Evolutionary conservation across 2,113 vertebrate species (phyloP).

Genomic region (Gopherus evgoodei): DNA sequence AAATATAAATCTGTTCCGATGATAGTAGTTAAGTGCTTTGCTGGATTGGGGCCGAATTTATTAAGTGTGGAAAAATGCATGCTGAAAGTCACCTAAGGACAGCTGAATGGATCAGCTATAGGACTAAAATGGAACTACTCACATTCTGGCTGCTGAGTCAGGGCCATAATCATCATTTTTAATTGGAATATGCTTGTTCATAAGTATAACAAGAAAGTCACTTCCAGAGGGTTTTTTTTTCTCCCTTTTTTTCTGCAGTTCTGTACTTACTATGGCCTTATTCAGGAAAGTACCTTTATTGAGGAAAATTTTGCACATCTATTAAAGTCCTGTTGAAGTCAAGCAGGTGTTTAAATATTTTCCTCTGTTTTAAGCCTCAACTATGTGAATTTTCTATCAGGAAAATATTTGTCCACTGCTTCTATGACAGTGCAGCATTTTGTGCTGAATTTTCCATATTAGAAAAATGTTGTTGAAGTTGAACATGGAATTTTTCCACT

Average conservation of each 20-base stretch:
- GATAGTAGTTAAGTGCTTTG: neutral
- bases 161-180: neutral
- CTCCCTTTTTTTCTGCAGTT: neutral
- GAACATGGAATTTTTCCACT: neutral
- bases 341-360: neutral
- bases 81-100: neutral
- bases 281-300: neutral
- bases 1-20: neutral
- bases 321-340: neutral
- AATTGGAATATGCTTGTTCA: neutral
- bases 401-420: neutral
- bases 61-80: neutral
- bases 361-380: neutral
- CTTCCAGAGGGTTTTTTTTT: neutral
- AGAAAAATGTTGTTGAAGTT: neutral
- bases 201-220: neutral
- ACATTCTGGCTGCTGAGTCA: neutral
- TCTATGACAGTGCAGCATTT: neutral
- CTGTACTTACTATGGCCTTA: neutral
- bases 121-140: neutral
- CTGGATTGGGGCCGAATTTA: neutral
- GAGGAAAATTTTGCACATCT: neutral
- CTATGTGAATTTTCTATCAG: neutral
- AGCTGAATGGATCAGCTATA: neutral
- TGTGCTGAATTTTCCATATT: conserved; percentile 14